Percentiles rank a stretch among this genome's conserved stretches.
phyloP scores from a whole-genome alignment of 2,113 vertebrate species.

The Herpailurus yagouaroundi region DNA sequence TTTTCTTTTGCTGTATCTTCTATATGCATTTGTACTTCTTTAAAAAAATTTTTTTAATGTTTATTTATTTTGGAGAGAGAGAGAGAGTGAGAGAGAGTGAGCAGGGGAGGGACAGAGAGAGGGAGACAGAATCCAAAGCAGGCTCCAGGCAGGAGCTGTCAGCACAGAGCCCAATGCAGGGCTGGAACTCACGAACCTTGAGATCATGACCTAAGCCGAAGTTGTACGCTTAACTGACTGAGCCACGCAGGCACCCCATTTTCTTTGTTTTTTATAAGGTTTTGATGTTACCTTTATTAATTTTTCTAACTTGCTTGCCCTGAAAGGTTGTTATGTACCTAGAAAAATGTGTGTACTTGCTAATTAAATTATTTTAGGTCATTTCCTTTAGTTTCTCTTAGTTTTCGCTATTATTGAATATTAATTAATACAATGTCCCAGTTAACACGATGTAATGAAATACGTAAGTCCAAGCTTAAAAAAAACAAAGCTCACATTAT shows the following conservation, averaged over 20 bases:
- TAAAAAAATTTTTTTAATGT: too few species aligned
- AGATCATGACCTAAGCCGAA: too few species aligned
- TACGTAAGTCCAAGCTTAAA: neutral
- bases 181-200: too few species aligned
- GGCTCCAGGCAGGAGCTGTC: too few species aligned
- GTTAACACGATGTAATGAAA: neutral
- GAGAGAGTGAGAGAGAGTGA: too few species aligned
- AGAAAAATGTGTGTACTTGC: neutral
- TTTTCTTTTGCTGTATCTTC: neutral
- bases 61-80: too few species aligned
- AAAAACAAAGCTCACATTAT: neutral
- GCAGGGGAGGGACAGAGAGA: too few species aligned
- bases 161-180: too few species aligned
- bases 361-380: neutral
- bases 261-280: neutral
- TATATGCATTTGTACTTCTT: neutral
- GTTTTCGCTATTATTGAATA: neutral
- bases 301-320: neutral
- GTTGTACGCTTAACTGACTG: too few species aligned
- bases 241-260: too few species aligned
- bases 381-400: conserved; percentile 48
- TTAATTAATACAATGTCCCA: neutral
- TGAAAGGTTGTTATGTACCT: neutral
- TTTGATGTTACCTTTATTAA: neutral
- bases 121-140: too few species aligned